Percentiles rank a stretch among this genome's conserved stretches.
Conservation (phyloP, 2,888 invertebrate genomes). For the Trissolcus brochymenae region DNA sequence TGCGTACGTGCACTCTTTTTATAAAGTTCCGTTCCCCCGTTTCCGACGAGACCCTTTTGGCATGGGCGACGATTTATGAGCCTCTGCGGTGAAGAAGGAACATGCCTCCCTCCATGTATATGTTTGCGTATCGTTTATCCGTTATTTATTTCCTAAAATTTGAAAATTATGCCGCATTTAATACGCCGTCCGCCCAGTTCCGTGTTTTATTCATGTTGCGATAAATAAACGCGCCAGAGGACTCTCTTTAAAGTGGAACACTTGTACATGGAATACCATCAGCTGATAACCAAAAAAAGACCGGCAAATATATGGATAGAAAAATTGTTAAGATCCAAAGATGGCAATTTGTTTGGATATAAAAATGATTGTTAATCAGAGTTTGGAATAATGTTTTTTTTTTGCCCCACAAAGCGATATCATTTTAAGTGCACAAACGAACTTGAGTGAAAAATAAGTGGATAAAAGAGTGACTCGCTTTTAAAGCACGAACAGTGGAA, state of each 20-base stretch:
- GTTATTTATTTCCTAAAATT: constrained; percentile 75
- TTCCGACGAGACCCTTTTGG: constrained; percentile 55
- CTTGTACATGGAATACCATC: constrained; percentile 18
- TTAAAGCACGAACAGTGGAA: constrained; percentile 36
- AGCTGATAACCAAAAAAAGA: constrained; percentile 5
- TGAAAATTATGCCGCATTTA: constrained; percentile 76
- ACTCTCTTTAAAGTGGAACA: constrained; percentile 63
- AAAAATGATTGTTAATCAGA: too few relatives aligned
- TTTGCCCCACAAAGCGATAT: constrained; percentile 4
- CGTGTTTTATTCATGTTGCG: constrained; percentile 75
- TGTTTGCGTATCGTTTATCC: constrained; percentile 74
- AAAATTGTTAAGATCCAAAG: too few relatives aligned
- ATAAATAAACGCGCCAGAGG: constrained; percentile 71
- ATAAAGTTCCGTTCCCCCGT: constrained; percentile 58
- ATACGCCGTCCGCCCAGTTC: constrained; percentile 65
- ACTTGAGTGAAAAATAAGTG: constrained; percentile 38
- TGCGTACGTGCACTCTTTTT: constrained; percentile 38
- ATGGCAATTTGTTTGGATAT: too few relatives aligned
- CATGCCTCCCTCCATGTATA: constrained; percentile 60
- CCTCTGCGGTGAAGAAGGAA: constrained; percentile 58
- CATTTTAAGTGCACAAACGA: constrained; percentile 19
- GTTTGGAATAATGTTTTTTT: too few relatives aligned
- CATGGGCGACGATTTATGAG: constrained; percentile 67
- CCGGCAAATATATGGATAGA: too few relatives aligned
- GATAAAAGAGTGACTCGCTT: constrained; percentile 33